These are phyloP conservation scores for Octopus sinensis DNA, from an alignment of 1,140 invertebrate species.

Conservation along the genomic window DNA sequence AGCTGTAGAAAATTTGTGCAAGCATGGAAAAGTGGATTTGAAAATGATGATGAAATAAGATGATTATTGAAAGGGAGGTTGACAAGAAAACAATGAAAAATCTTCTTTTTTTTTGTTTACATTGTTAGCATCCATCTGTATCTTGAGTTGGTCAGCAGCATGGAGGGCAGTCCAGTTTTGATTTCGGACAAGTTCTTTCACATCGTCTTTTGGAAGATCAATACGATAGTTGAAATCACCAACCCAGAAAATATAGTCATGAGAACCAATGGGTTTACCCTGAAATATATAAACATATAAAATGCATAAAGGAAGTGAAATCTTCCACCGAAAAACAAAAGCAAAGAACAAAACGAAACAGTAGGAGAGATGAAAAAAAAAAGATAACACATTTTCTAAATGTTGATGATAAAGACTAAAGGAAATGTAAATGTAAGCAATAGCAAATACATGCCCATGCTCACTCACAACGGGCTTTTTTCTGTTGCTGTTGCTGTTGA, in stretches of 20 bases:
- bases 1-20: no score
- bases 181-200: conserved; percentile 78
- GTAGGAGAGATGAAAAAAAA: background rate
- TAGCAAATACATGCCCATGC: no score
- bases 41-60: no score
- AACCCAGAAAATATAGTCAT: conserved; percentile 99
- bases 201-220: conserved; percentile 91
- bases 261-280: conserved; percentile 82
- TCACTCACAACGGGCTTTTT: no score
- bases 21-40: no score
- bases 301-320: background rate
- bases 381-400: background rate
- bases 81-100: no score
- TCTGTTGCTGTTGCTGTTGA: no score
- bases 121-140: conserved; percentile 58
- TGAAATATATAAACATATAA: conserved; percentile 40
- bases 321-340: background rate
- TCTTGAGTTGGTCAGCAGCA: conserved; percentile 83
- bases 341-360: no score
- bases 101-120: conserved; percentile 40
- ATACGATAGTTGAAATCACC: conserved; percentile 99
- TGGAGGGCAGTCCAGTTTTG: conserved; percentile 78
- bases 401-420: no score
- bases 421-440: no score
- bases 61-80: no score